phyloP scores from a whole-genome alignment of 2,888 invertebrate genomes.

The Oligia fasciuncula region DNA sequence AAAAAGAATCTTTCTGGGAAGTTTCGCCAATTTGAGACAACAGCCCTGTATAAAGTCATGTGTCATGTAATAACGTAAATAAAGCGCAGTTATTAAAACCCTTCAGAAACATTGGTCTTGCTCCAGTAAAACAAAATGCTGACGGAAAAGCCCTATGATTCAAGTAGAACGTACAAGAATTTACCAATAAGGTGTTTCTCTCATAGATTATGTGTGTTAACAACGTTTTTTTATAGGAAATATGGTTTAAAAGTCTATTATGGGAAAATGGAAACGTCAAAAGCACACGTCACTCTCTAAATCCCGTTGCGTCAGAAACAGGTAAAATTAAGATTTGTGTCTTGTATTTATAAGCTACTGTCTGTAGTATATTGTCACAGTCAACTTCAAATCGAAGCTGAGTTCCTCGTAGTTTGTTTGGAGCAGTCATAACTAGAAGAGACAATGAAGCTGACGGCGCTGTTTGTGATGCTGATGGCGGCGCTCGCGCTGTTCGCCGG shows the following conservation, averaged over 20 bases:
- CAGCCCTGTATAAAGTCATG: background rate
- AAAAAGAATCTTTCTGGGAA: background rate
- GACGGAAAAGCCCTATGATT: background rate
- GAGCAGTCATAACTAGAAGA: background rate
- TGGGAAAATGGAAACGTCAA: no score
- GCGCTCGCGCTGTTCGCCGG: constrained; percentile 31
- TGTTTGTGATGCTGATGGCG: constrained; percentile 39
- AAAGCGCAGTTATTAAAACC: background rate
- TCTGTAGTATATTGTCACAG: no score
- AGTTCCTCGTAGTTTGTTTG: background rate
- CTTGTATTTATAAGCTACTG: no score
- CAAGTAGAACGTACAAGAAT: background rate
- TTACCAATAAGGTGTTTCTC: background rate
- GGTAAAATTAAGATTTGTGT: no score
- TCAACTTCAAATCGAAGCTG: background rate
- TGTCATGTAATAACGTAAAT: background rate
- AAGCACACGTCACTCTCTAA: no score
- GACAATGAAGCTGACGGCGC: constrained; percentile 28
- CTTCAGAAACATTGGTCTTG: background rate
- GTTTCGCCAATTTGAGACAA: background rate
- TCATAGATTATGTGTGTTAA: background rate
- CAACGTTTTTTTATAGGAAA: background rate
- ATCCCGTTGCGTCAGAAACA: no score
- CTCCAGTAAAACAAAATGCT: background rate
- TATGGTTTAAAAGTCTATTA: no score